A percentile compares a stretch with the other conserved stretches of the same genome.
Conservation (phyloP, 2,113 vertebrate genomes). For the Lepisosteus oculatus region DNA sequence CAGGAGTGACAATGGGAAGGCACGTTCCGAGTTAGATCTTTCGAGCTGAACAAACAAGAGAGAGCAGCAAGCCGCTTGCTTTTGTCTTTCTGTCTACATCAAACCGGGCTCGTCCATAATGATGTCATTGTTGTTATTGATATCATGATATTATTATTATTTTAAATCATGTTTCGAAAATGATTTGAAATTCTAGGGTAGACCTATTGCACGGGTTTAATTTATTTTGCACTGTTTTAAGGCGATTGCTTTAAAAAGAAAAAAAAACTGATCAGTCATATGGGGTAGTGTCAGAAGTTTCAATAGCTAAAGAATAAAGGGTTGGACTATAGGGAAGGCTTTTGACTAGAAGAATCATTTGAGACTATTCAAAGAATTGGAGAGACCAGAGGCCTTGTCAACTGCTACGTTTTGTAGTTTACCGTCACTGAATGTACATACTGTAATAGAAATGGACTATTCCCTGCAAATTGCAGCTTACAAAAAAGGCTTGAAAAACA, state of each 20-base stretch:
- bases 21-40: conserved; percentile 60
- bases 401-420: conserved; percentile 41
- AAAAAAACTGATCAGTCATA: conserved; percentile 31
- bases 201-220: conserved; percentile 63
- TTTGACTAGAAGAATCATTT: conserved; percentile 17
- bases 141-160: conserved; percentile 37
- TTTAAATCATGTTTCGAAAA: conserved; percentile 40
- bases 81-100: conserved; percentile 33
- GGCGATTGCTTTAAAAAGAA: conserved; percentile 42
- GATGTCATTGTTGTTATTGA: conserved; percentile 41
- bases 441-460: conserved; percentile 17
- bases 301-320: conserved; percentile 18
- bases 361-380: conserved; percentile 41
- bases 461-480: no score
- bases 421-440: conserved; percentile 28
- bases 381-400: conserved; percentile 59
- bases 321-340: conserved; percentile 17
- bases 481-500: conserved; percentile 16
- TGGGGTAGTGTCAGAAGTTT: conserved; percentile 18
- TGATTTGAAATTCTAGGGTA: conserved; percentile 44
- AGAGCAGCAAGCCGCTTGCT: conserved; percentile 1
- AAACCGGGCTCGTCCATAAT: conserved; percentile 41
- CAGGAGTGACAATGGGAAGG: conserved; percentile 74
- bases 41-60: conserved; percentile 15
- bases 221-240: conserved; percentile 71